Evolutionary conservation across 2,888 invertebrate genomes (phyloP).

Genomic region (Cephonodes hylas): DNA sequence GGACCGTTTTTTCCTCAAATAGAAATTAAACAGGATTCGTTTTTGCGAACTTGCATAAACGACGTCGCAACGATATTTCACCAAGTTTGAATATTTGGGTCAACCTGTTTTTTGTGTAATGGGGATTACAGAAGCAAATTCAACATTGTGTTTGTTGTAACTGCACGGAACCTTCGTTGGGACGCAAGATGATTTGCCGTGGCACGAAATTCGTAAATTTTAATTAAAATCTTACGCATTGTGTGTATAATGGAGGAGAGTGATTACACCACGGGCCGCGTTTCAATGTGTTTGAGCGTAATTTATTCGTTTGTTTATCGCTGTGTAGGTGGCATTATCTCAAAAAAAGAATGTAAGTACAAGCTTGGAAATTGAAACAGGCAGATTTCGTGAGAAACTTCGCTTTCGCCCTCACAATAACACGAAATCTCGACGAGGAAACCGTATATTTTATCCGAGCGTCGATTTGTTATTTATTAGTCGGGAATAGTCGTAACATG

Average conservation of each 20-base stretch:
- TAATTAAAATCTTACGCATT: conserved; percentile 77
- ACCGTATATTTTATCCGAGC: conserved; percentile 75
- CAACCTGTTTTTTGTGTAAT: conserved; percentile 78
- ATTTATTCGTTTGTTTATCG: conserved; percentile 50
- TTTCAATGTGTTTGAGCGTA: conserved; percentile 47
- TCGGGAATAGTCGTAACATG: conserved; percentile 76
- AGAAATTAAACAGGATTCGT: conserved; percentile 63
- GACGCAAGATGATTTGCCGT: conserved; percentile 64
- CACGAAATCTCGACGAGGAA: conserved; percentile 67
- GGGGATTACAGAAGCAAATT: conserved; percentile 76
- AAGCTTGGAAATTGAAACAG: conserved; percentile 48
- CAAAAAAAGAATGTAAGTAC: conserved; percentile 35
- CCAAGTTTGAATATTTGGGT: conserved; percentile 75
- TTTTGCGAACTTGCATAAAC: conserved; percentile 78
- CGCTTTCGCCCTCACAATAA: conserved; percentile 50
- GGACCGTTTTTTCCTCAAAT: conserved; percentile 56
- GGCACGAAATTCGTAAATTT: conserved; percentile 70
- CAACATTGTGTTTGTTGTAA: conserved; percentile 74
- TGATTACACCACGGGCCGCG: conserved; percentile 50
- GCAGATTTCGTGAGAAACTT: conserved; percentile 50
- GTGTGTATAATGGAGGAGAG: conserved; percentile 60
- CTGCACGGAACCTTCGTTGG: conserved; percentile 65
- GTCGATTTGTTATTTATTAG: conserved; percentile 81
- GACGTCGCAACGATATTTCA: conserved; percentile 74
- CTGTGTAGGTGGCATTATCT: conserved; percentile 24